phyloP scores from a whole-genome alignment of 1,140 invertebrate genomes.

The Zaprionus ornatus region DNA sequence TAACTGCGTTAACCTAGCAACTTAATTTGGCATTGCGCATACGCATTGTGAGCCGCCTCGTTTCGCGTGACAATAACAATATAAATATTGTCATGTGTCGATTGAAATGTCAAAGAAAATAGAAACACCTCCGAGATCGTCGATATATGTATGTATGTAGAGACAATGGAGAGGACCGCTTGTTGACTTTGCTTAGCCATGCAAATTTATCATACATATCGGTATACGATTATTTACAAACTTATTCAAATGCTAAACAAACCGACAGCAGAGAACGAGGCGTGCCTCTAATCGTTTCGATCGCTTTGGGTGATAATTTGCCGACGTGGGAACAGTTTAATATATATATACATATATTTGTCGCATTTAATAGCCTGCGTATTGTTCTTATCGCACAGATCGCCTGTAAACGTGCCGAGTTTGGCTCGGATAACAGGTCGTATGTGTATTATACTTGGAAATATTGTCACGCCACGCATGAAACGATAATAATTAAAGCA shows the following conservation, averaged over 20 bases:
- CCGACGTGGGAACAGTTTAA: conserved; percentile 44
- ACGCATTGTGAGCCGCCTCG: conserved; percentile 37
- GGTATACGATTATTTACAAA: conserved; percentile 34
- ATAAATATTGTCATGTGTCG: conserved; percentile 33
- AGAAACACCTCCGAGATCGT: conserved; percentile 19
- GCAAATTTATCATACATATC: conserved; percentile 41
- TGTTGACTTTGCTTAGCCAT: conserved; percentile 42
- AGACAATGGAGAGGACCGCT: conserved; percentile 39
- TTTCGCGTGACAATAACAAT: conserved; percentile 17
- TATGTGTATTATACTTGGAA: conserved; percentile 41
- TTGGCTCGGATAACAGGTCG: conserved; percentile 13
- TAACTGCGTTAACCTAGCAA: conserved; percentile 42
- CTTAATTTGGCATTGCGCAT: conserved; percentile 56
- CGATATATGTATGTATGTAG: not conserved
- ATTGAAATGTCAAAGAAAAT: conserved; percentile 43
- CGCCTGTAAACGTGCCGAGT: conserved; percentile 22
- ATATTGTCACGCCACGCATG: conserved; percentile 37
- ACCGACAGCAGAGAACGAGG: conserved; percentile 57
- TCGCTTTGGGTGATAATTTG: conserved; percentile 24
- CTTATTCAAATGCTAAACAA: conserved; percentile 73
- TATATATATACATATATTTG: too few species aligned
- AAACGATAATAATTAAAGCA: conserved; percentile 26
- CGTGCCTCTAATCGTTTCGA: conserved; percentile 48
- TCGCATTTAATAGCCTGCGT: conserved; percentile 4
- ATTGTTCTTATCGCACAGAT: conserved; percentile 35